phyloP scores from a whole-genome alignment of 1,140 invertebrate genomes.

The Rhagoletis zephyria region DNA sequence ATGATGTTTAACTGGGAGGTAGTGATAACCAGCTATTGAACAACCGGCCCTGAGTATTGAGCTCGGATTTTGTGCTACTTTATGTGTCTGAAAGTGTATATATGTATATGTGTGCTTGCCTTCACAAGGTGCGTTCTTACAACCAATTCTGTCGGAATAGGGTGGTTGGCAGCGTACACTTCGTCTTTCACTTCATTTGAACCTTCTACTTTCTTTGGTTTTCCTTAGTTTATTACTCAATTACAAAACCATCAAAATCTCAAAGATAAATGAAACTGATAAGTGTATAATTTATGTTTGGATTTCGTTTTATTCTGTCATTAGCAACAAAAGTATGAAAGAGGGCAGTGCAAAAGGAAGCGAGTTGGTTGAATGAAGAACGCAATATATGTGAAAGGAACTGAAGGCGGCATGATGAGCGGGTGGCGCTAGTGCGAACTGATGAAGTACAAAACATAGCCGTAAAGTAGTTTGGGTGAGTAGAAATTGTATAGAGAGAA shows the following conservation, averaged over 20 bases:
- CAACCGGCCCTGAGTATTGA: not conserved
- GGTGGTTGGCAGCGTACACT: not conserved
- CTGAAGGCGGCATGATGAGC: not conserved
- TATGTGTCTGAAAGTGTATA: too few species aligned
- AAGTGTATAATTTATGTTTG: constrained; percentile 72
- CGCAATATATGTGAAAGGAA: not conserved
- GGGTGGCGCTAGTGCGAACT: not conserved
- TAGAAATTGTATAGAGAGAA: too few species aligned
- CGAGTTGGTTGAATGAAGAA: constrained; percentile 24
- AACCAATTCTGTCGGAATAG: not conserved
- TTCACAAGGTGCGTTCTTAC: not conserved
- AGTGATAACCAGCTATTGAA: too few species aligned
- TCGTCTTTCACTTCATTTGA: not conserved
- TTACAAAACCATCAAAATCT: constrained; percentile 72
- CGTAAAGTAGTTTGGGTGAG: too few species aligned
- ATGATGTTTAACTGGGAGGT: too few species aligned
- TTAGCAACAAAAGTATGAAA: constrained; percentile 61
- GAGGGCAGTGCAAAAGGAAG: not conserved
- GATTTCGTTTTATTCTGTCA: constrained; percentile 72
- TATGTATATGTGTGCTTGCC: too few species aligned
- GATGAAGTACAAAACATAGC: not conserved
- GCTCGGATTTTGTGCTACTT: not conserved
- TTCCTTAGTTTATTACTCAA: constrained; percentile 69
- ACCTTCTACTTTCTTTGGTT: not conserved
- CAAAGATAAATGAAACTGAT: constrained; percentile 72